Evolutionary conservation across 2,113 vertebrate genomes (phyloP).

Genomic region (Australoheros scitulus): DNA sequence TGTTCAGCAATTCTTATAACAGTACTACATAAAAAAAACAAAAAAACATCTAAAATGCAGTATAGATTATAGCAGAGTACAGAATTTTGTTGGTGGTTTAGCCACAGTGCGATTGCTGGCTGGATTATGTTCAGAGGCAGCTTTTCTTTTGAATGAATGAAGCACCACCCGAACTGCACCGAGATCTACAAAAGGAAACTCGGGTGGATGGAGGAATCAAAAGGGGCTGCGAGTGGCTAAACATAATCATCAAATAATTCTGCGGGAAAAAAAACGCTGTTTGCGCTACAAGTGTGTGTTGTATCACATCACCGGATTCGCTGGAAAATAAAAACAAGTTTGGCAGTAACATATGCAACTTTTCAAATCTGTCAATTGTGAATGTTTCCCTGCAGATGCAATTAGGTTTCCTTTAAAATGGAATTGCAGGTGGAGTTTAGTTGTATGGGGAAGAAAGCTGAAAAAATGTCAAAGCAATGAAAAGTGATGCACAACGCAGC

Average conservation of each 20-base stretch:
- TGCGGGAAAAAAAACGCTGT: no score
- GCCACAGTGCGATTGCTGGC: not conserved
- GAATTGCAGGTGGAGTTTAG: not conserved
- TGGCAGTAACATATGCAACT: not conserved
- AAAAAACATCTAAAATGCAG: not conserved
- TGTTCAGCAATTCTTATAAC: not conserved
- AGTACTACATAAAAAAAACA: rapidly evolving
- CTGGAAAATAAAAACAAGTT: not conserved
- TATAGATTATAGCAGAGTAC: not conserved
- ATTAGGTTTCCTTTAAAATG: not conserved
- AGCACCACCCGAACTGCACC: no score
- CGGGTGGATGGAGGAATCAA: no score
- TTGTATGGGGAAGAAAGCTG: not conserved
- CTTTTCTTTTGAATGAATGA: no score
- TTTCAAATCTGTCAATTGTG: not conserved
- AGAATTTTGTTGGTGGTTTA: not conserved
- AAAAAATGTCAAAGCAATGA: not conserved
- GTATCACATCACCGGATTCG: not conserved
- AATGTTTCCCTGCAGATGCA: not conserved
- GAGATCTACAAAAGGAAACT: no score
- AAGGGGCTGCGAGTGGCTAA: not conserved
- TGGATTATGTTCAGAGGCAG: no score
- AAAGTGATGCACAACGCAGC: not conserved
- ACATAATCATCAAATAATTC: not conserved
- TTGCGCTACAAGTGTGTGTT: no score